A percentile compares a stretch with the other conserved stretches of the same genome.
These are phyloP conservation scores for Nesidiocoris tenuis DNA, from an alignment of 2,888 invertebrate genomes.

Conservation along the genomic window DNA sequence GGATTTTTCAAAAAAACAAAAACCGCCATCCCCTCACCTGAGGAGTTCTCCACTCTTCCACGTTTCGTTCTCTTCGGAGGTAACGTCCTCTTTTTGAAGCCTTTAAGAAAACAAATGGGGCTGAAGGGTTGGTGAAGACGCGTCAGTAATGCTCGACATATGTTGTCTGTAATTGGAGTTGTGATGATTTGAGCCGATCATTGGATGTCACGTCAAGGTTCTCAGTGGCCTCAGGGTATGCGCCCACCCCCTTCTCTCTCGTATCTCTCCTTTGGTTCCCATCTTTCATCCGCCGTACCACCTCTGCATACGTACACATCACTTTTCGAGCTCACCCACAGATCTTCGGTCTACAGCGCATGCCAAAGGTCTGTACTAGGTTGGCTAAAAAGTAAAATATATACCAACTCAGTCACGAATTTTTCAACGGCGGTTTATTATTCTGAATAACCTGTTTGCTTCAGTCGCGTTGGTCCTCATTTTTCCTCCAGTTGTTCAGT, in stretches of 20 bases:
- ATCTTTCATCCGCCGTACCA: neutral
- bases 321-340: neutral
- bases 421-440: too few species aligned
- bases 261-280: neutral
- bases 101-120: conserved; percentile 13
- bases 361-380: neutral
- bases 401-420: too few species aligned
- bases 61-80: neutral
- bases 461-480: too few species aligned
- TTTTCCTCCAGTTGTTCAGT: too few species aligned
- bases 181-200: conserved; percentile 42
- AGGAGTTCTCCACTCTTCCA: neutral
- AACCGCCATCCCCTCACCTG: neutral
- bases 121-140: conserved; percentile 20
- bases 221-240: conserved; percentile 15
- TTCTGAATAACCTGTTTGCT: too few species aligned
- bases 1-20: conserved; percentile 25
- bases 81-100: neutral
- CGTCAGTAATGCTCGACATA: conserved; percentile 43
- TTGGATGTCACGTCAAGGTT: conserved; percentile 41
- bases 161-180: conserved; percentile 40
- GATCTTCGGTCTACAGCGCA: neutral
- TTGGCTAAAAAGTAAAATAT: neutral
- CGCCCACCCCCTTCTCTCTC: conserved; percentile 16
- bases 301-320: neutral